These are phyloP conservation scores for Poecile montanus DNA, from an alignment of 2,797 vertebrate species.

Conservation along the genomic window DNA sequence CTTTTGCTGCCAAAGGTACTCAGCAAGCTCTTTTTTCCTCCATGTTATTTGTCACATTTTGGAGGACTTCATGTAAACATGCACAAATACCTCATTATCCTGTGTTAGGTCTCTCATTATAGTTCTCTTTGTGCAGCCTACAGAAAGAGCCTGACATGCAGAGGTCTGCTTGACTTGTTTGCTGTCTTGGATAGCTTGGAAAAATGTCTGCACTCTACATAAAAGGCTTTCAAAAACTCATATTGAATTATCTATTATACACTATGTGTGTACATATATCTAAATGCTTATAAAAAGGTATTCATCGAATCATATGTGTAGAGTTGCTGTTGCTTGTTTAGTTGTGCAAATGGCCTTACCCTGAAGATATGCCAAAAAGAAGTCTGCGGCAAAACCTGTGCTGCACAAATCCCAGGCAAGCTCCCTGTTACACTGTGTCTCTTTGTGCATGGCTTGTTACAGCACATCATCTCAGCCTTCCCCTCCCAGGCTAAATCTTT, in stretches of 20 bases:
- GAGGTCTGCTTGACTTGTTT: neutral
- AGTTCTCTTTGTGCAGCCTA: neutral
- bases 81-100: neutral
- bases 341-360: neutral
- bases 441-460: neutral
- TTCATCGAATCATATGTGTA: neutral
- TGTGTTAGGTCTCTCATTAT: neutral
- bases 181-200: neutral
- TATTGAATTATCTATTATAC: neutral
- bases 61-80: neutral
- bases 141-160: neutral
- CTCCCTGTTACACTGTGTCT: neutral
- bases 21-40: neutral
- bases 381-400: neutral
- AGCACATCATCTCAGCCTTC: neutral
- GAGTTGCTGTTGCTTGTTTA: neutral
- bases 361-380: neutral
- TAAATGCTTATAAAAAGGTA: neutral
- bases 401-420: neutral
- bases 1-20: neutral
- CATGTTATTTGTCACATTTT: neutral
- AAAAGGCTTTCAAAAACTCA: neutral
- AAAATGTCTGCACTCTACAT: neutral
- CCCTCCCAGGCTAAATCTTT: neutral
- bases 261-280: neutral